Conservation (phyloP, 1,140 invertebrate species). For the Diabrotica undecimpunctata region DNA sequence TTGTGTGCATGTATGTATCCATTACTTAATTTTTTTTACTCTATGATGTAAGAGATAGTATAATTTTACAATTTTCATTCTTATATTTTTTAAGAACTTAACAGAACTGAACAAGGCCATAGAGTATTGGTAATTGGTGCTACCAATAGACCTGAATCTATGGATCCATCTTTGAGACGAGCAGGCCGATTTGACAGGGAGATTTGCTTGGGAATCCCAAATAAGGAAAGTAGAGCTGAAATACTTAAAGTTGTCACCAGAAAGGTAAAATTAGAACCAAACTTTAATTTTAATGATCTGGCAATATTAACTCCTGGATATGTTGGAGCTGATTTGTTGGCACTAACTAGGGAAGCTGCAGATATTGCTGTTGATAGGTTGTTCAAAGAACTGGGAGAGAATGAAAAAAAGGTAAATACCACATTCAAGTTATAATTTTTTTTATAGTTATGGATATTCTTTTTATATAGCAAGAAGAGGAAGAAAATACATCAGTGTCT, state of each 20-base stretch:
- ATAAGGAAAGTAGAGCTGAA: conserved; percentile 71
- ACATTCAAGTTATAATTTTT: neutral
- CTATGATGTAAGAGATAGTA: too few species aligned
- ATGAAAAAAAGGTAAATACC: conserved; percentile 24
- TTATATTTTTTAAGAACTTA: conserved; percentile 51
- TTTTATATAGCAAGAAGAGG: neutral
- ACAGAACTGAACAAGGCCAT: conserved; percentile 57
- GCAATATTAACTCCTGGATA: conserved; percentile 91
- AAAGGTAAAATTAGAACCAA: conserved; percentile 63
- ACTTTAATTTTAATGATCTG: conserved; percentile 68
- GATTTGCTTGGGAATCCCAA: conserved; percentile 89
- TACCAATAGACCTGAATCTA: conserved; percentile 87
- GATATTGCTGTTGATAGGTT: conserved; percentile 74
- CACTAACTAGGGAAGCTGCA: conserved; percentile 81
- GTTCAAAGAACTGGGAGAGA: conserved; percentile 37
- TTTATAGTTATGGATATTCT: neutral
- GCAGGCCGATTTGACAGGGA: conserved; percentile 92
- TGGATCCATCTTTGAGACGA: conserved; percentile 89
- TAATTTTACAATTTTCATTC: neutral
- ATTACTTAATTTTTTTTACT: too few species aligned
- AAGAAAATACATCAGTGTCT: neutral
- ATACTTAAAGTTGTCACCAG: conserved; percentile 69
- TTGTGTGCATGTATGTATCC: too few species aligned
- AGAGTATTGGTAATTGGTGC: conserved; percentile 87
- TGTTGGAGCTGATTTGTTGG: conserved; percentile 91